Conservation (phyloP, 2,888 invertebrate genomes). For the Epinotia demarniana region DNA sequence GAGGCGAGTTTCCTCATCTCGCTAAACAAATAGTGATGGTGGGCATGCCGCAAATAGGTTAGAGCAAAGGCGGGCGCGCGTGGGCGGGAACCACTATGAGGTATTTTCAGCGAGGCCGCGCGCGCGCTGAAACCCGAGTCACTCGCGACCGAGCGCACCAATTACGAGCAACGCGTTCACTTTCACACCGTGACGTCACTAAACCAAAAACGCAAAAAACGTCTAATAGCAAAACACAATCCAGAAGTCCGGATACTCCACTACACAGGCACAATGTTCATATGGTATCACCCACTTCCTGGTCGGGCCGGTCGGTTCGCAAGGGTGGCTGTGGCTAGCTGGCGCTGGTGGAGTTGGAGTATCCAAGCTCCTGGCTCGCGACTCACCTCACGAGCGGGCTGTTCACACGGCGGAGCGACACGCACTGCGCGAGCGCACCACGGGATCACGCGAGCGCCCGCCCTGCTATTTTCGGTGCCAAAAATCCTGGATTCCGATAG, state of each 20-base stretch:
- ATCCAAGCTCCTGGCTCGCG: slow-evolving; percentile 65
- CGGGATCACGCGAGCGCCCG: slow-evolving; percentile 72
- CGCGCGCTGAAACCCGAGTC: slow-evolving; percentile 80
- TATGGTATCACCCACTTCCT: slow-evolving; percentile 43
- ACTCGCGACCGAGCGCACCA: slow-evolving; percentile 51
- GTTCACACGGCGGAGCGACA: slow-evolving; percentile 84
- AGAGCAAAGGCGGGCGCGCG: slow-evolving; percentile 59
- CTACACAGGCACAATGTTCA: slow-evolving; percentile 46
- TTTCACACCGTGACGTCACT: slow-evolving; percentile 48
- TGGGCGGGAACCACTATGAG: slow-evolving; percentile 64
- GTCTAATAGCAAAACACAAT: slow-evolving; percentile 21
- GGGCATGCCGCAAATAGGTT: slow-evolving; percentile 82
- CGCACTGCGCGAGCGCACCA: slow-evolving; percentile 81
- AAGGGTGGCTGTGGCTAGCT: slow-evolving; percentile 47
- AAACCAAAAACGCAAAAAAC: slow-evolving; percentile 11
- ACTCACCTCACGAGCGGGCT: slow-evolving; percentile 83
- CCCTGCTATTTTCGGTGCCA: slow-evolving; percentile 84
- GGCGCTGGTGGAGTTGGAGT: slow-evolving; percentile 60
- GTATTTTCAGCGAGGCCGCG: slow-evolving; percentile 81
- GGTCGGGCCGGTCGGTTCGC: slow-evolving; percentile 46
- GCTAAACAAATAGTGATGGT: slow-evolving; percentile 81
- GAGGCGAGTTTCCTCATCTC: slow-evolving; percentile 79
- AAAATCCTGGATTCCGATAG: slow-evolving; percentile 80
- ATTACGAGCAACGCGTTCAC: slow-evolving; percentile 47
- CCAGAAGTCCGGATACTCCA: slow-evolving; percentile 57